Conservation (phyloP, 2,797 vertebrate genomes). For the Lindbergichthys nudifrons region DNA sequence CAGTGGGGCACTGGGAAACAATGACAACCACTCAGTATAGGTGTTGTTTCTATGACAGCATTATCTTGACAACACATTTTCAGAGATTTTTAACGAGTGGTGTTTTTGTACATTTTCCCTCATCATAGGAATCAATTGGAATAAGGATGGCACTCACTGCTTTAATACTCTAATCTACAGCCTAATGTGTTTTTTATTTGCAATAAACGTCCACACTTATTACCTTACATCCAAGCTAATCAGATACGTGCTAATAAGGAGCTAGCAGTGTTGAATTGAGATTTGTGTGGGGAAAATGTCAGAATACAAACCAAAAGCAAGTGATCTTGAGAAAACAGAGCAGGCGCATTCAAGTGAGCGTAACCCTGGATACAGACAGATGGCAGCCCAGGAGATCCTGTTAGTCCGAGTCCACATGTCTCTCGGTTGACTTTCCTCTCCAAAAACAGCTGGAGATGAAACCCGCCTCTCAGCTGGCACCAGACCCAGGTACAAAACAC, state of each 20-base stretch:
- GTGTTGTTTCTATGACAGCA: too few species aligned
- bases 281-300: slow-evolving; percentile 32
- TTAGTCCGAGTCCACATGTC: slow-evolving; percentile 33
- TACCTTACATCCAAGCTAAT: slow-evolving; percentile 24
- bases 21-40: too few species aligned
- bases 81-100: too few species aligned
- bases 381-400: slow-evolving; percentile 54
- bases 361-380: slow-evolving; percentile 53
- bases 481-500: slow-evolving; percentile 46
- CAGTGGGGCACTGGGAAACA: too few species aligned
- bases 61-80: too few species aligned
- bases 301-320: slow-evolving; percentile 30
- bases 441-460: slow-evolving; percentile 41
- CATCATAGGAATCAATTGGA: too few species aligned
- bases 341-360: slow-evolving; percentile 58
- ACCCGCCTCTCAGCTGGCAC: slow-evolving; percentile 25
- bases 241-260: slow-evolving; percentile 41
- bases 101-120: too few species aligned
- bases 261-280: slow-evolving; percentile 38
- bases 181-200: too few species aligned
- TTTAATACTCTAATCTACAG: too few species aligned
- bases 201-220: slow-evolving; percentile 19
- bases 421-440: slow-evolving; percentile 36
- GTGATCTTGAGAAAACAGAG: slow-evolving; percentile 30
- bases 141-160: too few species aligned